Conservation (phyloP, 2,797 vertebrate species). For the Prunella strophiata region DNA sequence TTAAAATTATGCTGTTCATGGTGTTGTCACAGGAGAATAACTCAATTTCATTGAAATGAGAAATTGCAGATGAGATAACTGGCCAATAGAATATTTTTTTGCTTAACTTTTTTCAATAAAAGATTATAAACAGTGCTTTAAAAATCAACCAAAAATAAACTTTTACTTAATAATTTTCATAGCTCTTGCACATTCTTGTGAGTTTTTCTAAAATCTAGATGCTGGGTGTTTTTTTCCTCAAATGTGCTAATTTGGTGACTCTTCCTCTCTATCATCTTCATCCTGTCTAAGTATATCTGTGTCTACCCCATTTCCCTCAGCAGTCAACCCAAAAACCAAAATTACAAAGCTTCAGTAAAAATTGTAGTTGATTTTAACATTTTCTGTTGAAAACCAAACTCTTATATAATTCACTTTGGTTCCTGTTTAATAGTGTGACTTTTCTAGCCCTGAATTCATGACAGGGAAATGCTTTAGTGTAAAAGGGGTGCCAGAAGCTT, state of each 20-base stretch:
- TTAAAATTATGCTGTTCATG: not conserved
- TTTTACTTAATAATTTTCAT: not conserved
- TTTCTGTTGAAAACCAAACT: not conserved
- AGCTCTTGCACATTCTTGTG: not conserved
- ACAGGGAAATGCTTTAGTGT: not conserved
- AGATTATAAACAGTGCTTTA: not conserved
- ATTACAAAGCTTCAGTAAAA: not conserved
- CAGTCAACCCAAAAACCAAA: not conserved
- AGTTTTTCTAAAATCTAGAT: not conserved
- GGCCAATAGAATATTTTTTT: not conserved
- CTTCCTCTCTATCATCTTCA: not conserved
- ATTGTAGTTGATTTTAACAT: not conserved
- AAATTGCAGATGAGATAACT: not conserved
- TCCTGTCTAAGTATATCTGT: rapidly evolving
- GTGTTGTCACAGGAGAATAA: not conserved
- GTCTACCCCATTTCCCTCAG: rapidly evolving
- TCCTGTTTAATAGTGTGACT: not conserved
- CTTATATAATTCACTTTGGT: not conserved
- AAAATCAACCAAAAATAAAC: not conserved
- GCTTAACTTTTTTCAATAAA: not conserved
- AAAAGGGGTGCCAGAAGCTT: not conserved
- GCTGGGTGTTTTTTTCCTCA: rapidly evolving
- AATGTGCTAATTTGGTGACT: not conserved
- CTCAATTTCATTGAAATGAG: not conserved
- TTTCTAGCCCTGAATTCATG: not conserved